Evolutionary conservation across 2,888 invertebrate genomes (phyloP), one percentile per base, ranked within the genome.

Genomic region (Platycnemis pennipes): DNA sequence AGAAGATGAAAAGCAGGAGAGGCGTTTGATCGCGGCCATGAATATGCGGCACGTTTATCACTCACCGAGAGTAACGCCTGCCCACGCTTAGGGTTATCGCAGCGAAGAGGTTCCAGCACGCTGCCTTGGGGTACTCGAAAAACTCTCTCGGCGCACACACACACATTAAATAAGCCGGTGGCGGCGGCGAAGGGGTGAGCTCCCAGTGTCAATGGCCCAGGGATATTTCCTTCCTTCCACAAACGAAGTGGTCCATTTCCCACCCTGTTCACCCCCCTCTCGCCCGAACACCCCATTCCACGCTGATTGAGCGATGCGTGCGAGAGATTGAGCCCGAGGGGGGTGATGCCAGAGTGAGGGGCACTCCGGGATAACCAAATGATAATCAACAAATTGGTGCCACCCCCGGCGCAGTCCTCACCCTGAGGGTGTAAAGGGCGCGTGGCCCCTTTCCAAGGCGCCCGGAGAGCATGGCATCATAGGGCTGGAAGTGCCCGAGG

Each of bases 201-300:
- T 44, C 63, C 45, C 44, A n/a, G 91, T 91, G 91, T 91, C 91
- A 91, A 91, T 63, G 91, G 91, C 91, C 91, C 63, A 11, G 56
- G 91, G 91, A 91, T 69, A 91, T 91, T 91, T 91, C 63, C 91
- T 56, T 56, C 89, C 89, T 56, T 91, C 91, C 63, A 56, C 69
- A 91, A 91, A 91, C 91, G 91, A 91, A 91, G 91, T 91, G 91
- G 91, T 63, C 91, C 91, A 91, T 91, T 91, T 91, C 63, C 91
- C 49, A 77, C 31, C 46, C n/a, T 13, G 11, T 26, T 42, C 42
- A 37, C 22, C 56, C 53, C 56, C 22, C 89, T 53, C 42, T 37
- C 53, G 1, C 63, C 26, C 53, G 31, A 46, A 49, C 88, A 88
- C 56, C 56, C 56, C 87, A 7, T n/a, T 45, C 44, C 3, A 91